Percentiles rank a stretch among this genome's conserved stretches.
Conservation (phyloP, 2,888 invertebrate genomes). For the Hemaris fuciformis region DNA sequence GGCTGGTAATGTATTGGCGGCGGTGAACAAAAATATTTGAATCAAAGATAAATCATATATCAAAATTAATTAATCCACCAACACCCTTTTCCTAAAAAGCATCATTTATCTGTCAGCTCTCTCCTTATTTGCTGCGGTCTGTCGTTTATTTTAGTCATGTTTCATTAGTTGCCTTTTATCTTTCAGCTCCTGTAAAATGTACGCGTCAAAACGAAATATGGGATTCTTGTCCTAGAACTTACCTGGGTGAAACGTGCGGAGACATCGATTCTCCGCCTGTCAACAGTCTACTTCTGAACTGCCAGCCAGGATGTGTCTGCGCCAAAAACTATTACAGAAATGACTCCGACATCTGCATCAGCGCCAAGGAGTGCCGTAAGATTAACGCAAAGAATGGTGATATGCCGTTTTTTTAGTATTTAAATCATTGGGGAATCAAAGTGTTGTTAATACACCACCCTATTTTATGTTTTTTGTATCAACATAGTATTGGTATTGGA, state of each 20-base stretch:
- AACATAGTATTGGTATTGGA: no score
- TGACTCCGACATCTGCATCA: conserved; percentile 34
- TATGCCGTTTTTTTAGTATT: conserved; percentile 9
- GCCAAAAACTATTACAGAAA: conserved; percentile 39
- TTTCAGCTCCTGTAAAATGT: conserved; percentile 42
- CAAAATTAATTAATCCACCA: no score
- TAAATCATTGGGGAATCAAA: not conserved
- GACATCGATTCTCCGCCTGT: conserved; percentile 33
- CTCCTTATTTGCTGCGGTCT: no score
- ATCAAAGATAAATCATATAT: no score
- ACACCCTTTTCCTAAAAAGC: no score
- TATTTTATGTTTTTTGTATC: no score
- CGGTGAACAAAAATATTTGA: no score
- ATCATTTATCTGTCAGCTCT: no score
- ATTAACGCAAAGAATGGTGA: conserved; percentile 9
- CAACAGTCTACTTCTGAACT: conserved; percentile 41
- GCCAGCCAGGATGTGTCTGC: conserved; percentile 47
- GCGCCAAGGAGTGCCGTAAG: conserved; percentile 32
- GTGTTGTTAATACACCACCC: no score
- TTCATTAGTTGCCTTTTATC: conserved; percentile 10
- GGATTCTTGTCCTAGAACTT: conserved; percentile 39
- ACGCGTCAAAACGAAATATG: conserved; percentile 44
- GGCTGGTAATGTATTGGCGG: no score
- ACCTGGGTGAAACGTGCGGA: conserved; percentile 39
- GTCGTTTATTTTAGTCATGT: no score